Percentiles rank a stretch among this genome's conserved stretches.
These are phyloP conservation scores for Tortrix viridana DNA, from an alignment of 2,888 invertebrate species.

Conservation along the genomic window DNA sequence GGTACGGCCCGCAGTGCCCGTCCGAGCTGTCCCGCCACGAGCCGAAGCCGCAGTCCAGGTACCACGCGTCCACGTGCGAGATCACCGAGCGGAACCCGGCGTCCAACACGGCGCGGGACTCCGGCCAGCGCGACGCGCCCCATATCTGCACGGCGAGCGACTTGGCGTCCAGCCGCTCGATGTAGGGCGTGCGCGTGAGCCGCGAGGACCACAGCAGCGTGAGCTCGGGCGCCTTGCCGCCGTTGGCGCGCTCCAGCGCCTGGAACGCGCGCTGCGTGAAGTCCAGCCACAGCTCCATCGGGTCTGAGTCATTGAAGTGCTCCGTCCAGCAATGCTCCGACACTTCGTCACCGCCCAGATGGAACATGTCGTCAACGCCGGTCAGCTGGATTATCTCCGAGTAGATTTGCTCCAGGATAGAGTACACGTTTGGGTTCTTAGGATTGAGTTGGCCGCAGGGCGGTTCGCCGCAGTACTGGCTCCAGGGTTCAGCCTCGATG, in stretches of 20 bases:
- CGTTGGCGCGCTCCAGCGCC: conserved; percentile 86
- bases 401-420: conserved; percentile 89
- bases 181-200: conserved; percentile 89
- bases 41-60: conserved; percentile 94
- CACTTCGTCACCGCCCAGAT: conserved; percentile 93
- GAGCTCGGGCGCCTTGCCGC: conserved; percentile 81
- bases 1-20: conserved; percentile 94
- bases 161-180: conserved; percentile 81
- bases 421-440: conserved; percentile 90
- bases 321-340: conserved; percentile 92
- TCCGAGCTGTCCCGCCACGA: conserved; percentile 93
- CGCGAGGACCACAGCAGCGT: conserved; percentile 91
- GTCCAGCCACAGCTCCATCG: conserved; percentile 91
- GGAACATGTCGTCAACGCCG: conserved; percentile 90
- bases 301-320: conserved; percentile 89
- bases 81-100: conserved; percentile 91
- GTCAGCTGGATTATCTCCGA: conserved; percentile 89
- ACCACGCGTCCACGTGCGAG: conserved; percentile 95
- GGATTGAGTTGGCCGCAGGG: conserved; percentile 95
- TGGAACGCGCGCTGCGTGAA: conserved; percentile 87
- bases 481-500: conserved; percentile 92
- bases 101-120: conserved; percentile 89
- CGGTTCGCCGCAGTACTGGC: conserved; percentile 91
- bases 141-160: conserved; percentile 89
- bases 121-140: conserved; percentile 93